Base-by-base conservation (phyloP, 1,140 invertebrate species). In the Littorina saxatilis region DNA sequence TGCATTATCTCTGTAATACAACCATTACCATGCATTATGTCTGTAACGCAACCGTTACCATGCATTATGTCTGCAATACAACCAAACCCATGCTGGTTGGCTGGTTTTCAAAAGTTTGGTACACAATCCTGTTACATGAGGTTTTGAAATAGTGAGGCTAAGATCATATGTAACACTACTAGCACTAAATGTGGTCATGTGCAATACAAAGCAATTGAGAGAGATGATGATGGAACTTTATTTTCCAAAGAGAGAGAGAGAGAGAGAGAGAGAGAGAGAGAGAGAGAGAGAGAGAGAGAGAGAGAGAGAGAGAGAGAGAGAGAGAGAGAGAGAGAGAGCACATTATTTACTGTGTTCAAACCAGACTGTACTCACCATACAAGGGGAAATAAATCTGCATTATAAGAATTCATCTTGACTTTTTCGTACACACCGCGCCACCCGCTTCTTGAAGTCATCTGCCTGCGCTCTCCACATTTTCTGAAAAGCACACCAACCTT, bases 381-480 rank as follows among this genome's bases (percentile, higher is more conserved):
- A 47, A 47, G 15, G 9, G 37, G 9, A 3, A 17, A 39, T 27
- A n/a, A 50, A 32, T 15, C 13, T 74, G n/a, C 47, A 35, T 76
- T 50, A 58, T 76, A 35, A 61, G 17, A 55, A 55, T 17, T 35
- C 47, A 58, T 76, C 74, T 29, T 61, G 47, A 76, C 74, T 61
- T 37, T 50, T 32, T 35, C 74, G 47, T 32, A 55, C 98, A 95
- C 98, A 99, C 92, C 96, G 95, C 88, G 97, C 97, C 90, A 99
- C 98, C 95, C 98, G 98, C 93, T 96, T 95, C 94, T 99, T 99
- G 94, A 99, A 99, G 94, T 98, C 97, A 93, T 95, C 93, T 94
- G 98, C 98, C 91, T 97, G 96, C 95, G 99, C 98, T 93, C 98
- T 95, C 97, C 98, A 99, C 94, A 99, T 97, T 96, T 99, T 99